Percentiles rank a stretch among this genome's conserved stretches.
These are phyloP conservation scores for Epizoanthus illoricatus DNA, from an alignment of 92 coral and sea anemone genomes.

Conservation along the genomic window DNA sequence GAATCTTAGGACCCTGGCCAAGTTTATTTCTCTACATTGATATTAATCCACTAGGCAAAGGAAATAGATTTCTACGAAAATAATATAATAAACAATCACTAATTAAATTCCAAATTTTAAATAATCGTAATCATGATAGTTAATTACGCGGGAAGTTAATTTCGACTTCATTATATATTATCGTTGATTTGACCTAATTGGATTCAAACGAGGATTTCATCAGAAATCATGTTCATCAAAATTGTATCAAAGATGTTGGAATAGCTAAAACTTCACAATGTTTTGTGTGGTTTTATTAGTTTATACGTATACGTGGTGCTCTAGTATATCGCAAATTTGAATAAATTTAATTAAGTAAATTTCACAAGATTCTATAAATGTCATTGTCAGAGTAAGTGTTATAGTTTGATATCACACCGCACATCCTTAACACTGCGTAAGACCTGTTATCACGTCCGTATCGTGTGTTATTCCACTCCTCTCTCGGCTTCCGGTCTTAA, in stretches of 20 bases:
- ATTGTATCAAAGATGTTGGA: too few species aligned
- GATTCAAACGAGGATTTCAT: background rate
- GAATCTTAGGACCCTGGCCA: too few species aligned
- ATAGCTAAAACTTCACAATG: too few species aligned
- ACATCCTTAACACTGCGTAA: slow-evolving; percentile 14
- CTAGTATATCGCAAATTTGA: background rate
- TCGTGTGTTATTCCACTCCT: slow-evolving; percentile 27
- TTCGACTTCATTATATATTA: background rate
- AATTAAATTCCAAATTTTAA: slow-evolving; percentile 18
- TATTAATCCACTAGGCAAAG: too few species aligned
- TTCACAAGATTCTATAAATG: slow-evolving; percentile 31
- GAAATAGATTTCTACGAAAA: background rate
- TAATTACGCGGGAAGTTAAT: background rate
- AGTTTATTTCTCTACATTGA: too few species aligned
- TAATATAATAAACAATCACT: slow-evolving; percentile 3
- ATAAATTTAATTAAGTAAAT: slow-evolving; percentile 6
- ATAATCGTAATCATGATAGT: background rate
- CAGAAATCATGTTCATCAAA: too few species aligned
- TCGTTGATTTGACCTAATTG: background rate
- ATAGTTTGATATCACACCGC: slow-evolving; percentile 9
- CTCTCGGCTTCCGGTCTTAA: slow-evolving; percentile 37
- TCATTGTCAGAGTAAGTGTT: slow-evolving; percentile 23
- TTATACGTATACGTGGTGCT: background rate
- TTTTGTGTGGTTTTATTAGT: too few species aligned
- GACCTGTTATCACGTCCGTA: slow-evolving; percentile 27